phyloP scores from a whole-genome alignment of 2,797 vertebrate genomes.

The Amazona finschi region DNA sequence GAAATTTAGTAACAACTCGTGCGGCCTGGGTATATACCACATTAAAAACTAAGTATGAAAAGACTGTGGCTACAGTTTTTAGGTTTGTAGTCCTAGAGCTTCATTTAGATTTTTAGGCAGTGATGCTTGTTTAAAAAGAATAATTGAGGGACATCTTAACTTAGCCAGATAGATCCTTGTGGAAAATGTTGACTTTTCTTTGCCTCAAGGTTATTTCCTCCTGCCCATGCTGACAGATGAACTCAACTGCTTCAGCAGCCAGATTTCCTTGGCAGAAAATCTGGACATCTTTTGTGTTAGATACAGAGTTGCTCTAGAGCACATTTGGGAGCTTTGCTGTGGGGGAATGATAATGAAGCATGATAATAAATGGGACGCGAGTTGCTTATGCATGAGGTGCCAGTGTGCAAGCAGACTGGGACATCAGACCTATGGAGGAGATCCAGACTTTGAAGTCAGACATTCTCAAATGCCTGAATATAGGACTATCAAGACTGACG shows the following conservation, averaged over 20 bases:
- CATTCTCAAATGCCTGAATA: neutral
- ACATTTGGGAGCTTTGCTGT: neutral
- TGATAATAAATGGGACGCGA: rapidly evolving
- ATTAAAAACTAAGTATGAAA: neutral
- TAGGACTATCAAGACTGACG: neutral
- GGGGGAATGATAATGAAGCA: neutral
- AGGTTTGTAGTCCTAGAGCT: neutral
- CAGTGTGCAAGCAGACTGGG: rapidly evolving
- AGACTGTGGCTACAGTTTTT: neutral
- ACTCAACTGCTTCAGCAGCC: neutral
- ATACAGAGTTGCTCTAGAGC: neutral
- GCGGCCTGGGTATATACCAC: neutral
- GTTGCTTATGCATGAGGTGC: neutral
- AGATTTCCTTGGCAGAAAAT: neutral
- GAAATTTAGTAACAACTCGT: neutral
- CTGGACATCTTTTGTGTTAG: neutral
- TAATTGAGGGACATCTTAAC: neutral
- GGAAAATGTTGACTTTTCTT: constrained; percentile 12
- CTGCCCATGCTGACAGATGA: neutral
- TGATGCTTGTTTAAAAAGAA: neutral
- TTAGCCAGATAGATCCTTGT: neutral
- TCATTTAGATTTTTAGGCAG: neutral
- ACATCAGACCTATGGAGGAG: neutral
- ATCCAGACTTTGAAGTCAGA: neutral
- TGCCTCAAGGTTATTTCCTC: constrained; percentile 4